Base-by-base conservation (phyloP, 2,113 vertebrate genomes). In the Hemichromis elongatus region DNA sequence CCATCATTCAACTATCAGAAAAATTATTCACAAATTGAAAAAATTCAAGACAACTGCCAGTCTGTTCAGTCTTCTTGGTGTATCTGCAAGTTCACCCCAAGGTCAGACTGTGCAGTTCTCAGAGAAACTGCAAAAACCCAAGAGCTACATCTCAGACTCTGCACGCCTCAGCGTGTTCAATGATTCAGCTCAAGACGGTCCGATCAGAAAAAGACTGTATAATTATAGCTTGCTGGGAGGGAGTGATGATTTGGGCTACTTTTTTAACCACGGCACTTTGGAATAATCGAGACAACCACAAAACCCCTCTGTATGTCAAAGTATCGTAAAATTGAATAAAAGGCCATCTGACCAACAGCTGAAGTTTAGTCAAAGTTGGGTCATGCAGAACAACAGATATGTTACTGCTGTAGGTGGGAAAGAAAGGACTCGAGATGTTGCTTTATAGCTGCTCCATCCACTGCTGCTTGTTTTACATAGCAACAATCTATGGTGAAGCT, bases 301-400 rank as follows among this genome's bases (percentile, higher is more conserved):
- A 56, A 56, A 56, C 13, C 24, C 24, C 24, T 56, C 55, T 57
- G 53, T 54, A 54, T 30, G 26, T 57, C 56, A 59, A 30, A 59
- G 26, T 30, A 18, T 59, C 30, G 56, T 59, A 18, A 3, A 59
- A 18, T 59, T 8, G 30, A 33, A 59, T 10, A 59, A 59, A 59
- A 59, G 8, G 28, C 28, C 56, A 10, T 59, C 56, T 59, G 56
- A 33, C 28, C 56, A 59, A 59, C 5, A 59, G 26, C 26, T 59
- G 56, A 59, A 59, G 26, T 30, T 59, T 30, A 59, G 56, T 59
- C 26, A 59, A 59, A 59, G 30, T 59, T 5, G 0, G 56, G 56
- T 59, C 56, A 0, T 30, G 56, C 56, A 59, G 26, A 0, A 30
- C 26, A 30, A 30, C 28, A 59, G 28, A 0, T 2, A 59, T 18